Base-by-base conservation (phyloP, 2,113 vertebrate species). In the Strigops habroptila region DNA sequence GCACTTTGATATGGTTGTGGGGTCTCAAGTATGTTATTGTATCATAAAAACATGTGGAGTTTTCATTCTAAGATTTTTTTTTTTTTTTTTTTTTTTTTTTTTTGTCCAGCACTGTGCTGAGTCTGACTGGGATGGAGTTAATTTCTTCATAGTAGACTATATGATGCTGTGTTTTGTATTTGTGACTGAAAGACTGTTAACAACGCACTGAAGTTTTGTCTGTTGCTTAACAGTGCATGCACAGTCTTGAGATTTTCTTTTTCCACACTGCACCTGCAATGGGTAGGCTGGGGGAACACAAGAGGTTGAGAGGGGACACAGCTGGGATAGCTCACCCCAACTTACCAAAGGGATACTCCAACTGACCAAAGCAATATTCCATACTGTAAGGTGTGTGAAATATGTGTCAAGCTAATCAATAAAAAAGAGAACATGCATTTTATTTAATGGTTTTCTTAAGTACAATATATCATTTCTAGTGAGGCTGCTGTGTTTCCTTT, bases 231-330 rank as follows among this genome's bases (percentile, higher is more conserved):
- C 3, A 35, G 5, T 16, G 6, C 7, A 25, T 14, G 19, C 3
- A n/a, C 5, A 73, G 2, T 10, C 3, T 43, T 10, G 21, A 76
- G 18, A 49, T 23, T 82, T 68, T 55, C 2, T 35, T 82, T 59
- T 88, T 44, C 25, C 3, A 17, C 5, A 4, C 25, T 27, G 11
- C 5, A 75, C 6, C 10, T 12, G 17, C 12, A 76, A 4, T 0
- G 1, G 41, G 8, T 5, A 52, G 16, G 3, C 3, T 70, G 14
- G 5, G 31, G n/a, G 18, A 9, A n/a, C 4, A 23, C 7, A 33
- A 35, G 17, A 24, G 2, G 1, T 1, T 78, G 23, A 7, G 8
- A 41, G 10, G 3, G 18, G 4, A 27, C 5, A 30, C 5, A 39
- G 2, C 5, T 14, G 14, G 31, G 18, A 55, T 18, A 49, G 7